Percentiles rank a stretch among this genome's conserved stretches.
phyloP scores from a whole-genome alignment of 1,140 invertebrate genomes.

The Scaptomyza pallida region DNA sequence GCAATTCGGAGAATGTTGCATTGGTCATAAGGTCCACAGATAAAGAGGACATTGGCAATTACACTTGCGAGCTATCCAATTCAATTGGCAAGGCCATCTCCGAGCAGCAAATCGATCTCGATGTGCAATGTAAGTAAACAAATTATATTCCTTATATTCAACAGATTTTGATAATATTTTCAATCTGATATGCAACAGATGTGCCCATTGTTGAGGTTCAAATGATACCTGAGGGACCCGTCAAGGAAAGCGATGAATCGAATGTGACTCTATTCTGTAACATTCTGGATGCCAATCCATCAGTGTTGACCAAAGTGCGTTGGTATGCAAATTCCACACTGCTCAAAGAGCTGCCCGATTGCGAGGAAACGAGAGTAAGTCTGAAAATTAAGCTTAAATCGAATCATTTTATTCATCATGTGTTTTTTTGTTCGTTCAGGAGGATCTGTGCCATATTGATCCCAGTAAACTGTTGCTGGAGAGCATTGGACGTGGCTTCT shows the following conservation, averaged over 20 bases:
- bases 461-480: conserved; percentile 92
- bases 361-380: conserved; percentile 83
- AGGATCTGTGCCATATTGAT: conserved; percentile 91
- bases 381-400: background rate
- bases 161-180: no score
- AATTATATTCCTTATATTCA: background rate
- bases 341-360: conserved; percentile 93
- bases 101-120: conserved; percentile 88
- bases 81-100: conserved; percentile 87
- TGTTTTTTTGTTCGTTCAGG: conserved; percentile 30
- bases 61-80: conserved; percentile 92
- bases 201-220: conserved; percentile 90
- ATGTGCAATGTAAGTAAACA: conserved; percentile 91
- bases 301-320: conserved; percentile 87
- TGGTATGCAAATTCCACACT: conserved; percentile 94
- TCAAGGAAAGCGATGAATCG: conserved; percentile 90
- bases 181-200: conserved; percentile 84
- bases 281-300: conserved; percentile 88
- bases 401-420: background rate
- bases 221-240: conserved; percentile 90
- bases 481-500: conserved; percentile 91
- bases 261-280: conserved; percentile 94
- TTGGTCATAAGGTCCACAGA: conserved; percentile 91
- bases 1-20: conserved; percentile 88
- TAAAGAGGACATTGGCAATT: conserved; percentile 91